Base-by-base conservation (phyloP, 2,113 vertebrate species). In the Anthoscopus minutus region DNA sequence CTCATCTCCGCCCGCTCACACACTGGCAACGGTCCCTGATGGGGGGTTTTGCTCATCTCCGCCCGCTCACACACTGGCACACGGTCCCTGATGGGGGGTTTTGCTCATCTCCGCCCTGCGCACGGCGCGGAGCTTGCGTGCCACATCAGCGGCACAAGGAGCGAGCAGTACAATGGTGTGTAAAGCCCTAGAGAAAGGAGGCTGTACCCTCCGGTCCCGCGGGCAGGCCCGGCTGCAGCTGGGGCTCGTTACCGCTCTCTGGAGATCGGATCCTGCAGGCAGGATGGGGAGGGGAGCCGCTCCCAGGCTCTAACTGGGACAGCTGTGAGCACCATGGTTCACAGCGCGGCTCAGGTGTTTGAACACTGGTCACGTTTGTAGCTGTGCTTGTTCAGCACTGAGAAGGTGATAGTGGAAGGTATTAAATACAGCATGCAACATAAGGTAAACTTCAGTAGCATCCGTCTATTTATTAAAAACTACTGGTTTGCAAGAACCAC, bases 41-140 rank as follows among this genome's bases (percentile, higher is more conserved):
- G 40, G 4, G 48, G 25, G 7, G 4, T 15, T 48, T 21, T 30
- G n/a, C 7, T 54, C 16, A n/a, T n/a, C n/a, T n/a, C n/a, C n/a
- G n/a, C n/a, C n/a, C 42, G 14, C 23, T 6, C 5, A 0, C 15
- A 1, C 13, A 2, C 9, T 2, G 42, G 8, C n/a, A n/a, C n/a
- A 4, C 15, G 3, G 40, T 18, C 4, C 33, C 15, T 1, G 10
- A 0, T 16, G 40, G 4, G 48, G 25, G 7, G 4, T 15, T 48
- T 21, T 30, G n/a, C 7, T 2, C 30, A 2, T 10, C 69, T 16
- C 14, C 28, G 0, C 74, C 1, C 8, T 6, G 27, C 1, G 47
- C 17, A 13, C 3, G 35, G 76, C 30, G 54, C 33, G 1, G 64
- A 28, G 74, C 37, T 50, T 17, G 53, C 27, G 33, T 50, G 48